phyloP scores from a whole-genome alignment of 2,797 vertebrate genomes.

The Squalus acanthias region DNA sequence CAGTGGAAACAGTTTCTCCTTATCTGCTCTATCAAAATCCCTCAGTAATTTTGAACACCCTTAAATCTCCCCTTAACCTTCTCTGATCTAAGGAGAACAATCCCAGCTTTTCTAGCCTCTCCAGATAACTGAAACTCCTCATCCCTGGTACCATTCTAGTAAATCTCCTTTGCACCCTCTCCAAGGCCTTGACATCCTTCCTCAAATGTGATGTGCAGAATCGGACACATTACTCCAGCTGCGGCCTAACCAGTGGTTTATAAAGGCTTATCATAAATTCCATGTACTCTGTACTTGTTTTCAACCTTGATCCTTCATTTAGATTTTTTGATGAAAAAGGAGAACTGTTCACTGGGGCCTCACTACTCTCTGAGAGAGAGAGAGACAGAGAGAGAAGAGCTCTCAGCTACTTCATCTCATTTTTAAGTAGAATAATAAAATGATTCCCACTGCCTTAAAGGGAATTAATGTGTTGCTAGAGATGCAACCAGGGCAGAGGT shows the following conservation, averaged over 20 bases:
- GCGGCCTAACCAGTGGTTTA: neutral
- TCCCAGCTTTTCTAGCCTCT: neutral
- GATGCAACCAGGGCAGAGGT: neutral
- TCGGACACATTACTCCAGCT: neutral
- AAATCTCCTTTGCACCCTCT: neutral
- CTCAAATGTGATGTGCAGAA: neutral
- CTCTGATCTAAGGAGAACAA: neutral
- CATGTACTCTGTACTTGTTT: neutral
- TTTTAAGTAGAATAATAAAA: neutral
- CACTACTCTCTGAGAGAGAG: neutral
- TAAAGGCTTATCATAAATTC: neutral
- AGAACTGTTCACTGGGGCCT: neutral
- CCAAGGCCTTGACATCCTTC: neutral
- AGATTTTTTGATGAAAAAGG: neutral
- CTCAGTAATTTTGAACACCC: no score
- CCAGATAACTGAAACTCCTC: neutral
- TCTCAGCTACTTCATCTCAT: neutral
- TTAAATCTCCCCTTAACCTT: neutral
- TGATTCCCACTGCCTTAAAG: neutral
- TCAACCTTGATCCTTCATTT: neutral
- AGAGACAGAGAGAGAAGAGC: neutral
- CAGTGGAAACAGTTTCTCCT: no score
- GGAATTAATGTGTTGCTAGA: neutral
- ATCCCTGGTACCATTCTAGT: neutral
- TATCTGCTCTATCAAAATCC: no score